These are phyloP conservation scores for Desmodus rotundus DNA, from an alignment of 2,113 vertebrate genomes.

Conservation along the genomic window DNA sequence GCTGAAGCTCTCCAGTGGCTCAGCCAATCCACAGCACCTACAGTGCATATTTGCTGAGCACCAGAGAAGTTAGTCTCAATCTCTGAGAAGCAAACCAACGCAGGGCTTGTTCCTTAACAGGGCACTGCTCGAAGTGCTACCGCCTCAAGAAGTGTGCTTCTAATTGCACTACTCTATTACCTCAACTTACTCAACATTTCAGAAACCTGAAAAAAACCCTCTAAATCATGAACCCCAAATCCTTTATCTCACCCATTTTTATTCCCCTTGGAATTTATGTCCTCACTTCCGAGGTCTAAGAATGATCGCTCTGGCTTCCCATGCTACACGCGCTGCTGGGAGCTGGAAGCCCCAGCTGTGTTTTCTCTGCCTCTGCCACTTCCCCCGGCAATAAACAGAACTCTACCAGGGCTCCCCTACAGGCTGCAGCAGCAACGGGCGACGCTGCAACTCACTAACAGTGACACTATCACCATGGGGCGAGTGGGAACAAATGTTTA, in stretches of 20 bases:
- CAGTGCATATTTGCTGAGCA: not conserved
- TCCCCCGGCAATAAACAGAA: conserved; percentile 23
- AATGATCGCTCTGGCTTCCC: conserved; percentile 32
- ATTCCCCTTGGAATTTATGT: conserved; percentile 32
- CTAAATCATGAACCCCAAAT: not conserved
- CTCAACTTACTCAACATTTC: conserved; percentile 8
- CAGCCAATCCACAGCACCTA: not conserved
- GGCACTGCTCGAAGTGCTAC: not conserved
- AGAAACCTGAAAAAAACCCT: conserved; percentile 11
- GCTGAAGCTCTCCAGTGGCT: not conserved
- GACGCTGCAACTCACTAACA: not conserved
- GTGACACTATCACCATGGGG: not conserved
- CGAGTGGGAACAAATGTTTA: conserved; percentile 13
- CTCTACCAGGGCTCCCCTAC: not conserved
- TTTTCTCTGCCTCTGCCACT: conserved; percentile 32
- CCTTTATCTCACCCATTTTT: conserved; percentile 17
- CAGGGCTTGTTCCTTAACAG: not conserved
- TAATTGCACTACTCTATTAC: not conserved
- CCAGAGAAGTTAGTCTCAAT: not conserved
- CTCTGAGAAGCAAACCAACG: not conserved
- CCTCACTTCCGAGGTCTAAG: conserved; percentile 8
- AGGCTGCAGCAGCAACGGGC: not conserved
- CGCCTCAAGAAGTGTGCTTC: not conserved
- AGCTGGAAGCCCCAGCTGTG: conserved; percentile 26
- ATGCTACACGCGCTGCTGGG: not conserved